Percentiles rank a stretch among this genome's conserved stretches.
These are phyloP conservation scores for Saguinus midas DNA, from an alignment of 2,113 vertebrate species.

Conservation along the genomic window DNA sequence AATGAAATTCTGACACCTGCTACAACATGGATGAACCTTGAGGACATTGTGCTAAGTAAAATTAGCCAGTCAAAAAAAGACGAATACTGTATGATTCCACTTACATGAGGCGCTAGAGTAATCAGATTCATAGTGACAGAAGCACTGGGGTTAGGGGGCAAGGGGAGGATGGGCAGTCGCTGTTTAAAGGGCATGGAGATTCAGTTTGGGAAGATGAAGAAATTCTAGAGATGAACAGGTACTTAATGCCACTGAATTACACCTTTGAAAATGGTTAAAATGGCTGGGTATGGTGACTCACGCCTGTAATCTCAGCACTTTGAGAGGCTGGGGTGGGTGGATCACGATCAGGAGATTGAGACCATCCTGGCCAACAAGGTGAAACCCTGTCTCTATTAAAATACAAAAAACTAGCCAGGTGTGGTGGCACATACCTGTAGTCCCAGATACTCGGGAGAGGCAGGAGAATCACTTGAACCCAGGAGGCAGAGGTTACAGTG, in stretches of 20 bases:
- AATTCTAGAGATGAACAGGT: neutral
- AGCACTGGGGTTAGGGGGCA: neutral
- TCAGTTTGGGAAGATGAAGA: neutral
- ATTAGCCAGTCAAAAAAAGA: neutral
- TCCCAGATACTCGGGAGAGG: too few species aligned
- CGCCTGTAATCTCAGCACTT: too few species aligned
- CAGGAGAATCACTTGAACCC: too few species aligned
- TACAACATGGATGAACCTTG: neutral
- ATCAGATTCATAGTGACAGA: neutral
- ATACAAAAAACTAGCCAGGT: too few species aligned
- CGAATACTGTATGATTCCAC: neutral
- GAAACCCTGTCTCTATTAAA: too few species aligned
- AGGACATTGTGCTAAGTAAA: neutral
- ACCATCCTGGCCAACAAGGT: too few species aligned
- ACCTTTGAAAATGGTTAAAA: neutral
- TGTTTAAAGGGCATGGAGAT: neutral
- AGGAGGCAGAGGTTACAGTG: too few species aligned
- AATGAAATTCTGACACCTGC: neutral
- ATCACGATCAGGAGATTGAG: too few species aligned
- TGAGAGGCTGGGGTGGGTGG: too few species aligned
- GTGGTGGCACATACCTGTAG: too few species aligned
- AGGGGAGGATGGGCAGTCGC: neutral
- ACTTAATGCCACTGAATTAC: neutral
- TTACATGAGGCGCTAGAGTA: neutral
- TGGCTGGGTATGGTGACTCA: too few species aligned